phyloP scores from a whole-genome alignment of 1,140 invertebrate genomes.

The Drosophila guanche region DNA sequence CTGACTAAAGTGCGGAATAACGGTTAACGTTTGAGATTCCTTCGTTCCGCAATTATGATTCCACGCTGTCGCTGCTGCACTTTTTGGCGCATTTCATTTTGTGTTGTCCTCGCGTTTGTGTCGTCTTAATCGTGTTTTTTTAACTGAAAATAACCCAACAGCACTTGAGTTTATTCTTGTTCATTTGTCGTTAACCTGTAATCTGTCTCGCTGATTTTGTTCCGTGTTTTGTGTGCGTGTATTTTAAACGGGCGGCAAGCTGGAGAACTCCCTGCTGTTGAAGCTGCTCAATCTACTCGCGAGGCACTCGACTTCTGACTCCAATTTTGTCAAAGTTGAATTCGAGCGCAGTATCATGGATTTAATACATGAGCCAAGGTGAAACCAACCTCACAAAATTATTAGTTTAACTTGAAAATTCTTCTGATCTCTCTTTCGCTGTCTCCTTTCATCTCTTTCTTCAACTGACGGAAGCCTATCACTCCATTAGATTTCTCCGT shows the following conservation, averaged over 20 bases:
- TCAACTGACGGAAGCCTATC: neutral
- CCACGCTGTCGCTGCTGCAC: constrained; percentile 23
- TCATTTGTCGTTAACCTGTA: constrained; percentile 2
- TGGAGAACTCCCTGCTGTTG: constrained; percentile 78
- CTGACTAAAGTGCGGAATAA: constrained; percentile 31
- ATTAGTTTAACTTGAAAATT: neutral
- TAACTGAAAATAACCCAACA: constrained; percentile 20
- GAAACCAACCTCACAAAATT: constrained; percentile 1
- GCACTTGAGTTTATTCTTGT: constrained; percentile 9
- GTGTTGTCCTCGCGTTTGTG: constrained; percentile 63
- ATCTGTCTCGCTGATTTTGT: neutral
- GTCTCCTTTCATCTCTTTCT: too few relatives aligned
- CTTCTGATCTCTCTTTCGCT: neutral
- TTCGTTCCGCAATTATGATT: constrained; percentile 45
- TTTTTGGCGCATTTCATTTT: constrained; percentile 74
- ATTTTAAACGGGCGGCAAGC: constrained; percentile 56
- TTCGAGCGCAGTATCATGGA: constrained; percentile 83
- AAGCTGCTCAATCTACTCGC: constrained; percentile 72
- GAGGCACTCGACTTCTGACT: constrained; percentile 60
- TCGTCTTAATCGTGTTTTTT: constrained; percentile 27
- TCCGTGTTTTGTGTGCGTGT: constrained; percentile 21
- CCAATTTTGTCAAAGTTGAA: constrained; percentile 76
- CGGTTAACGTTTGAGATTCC: constrained; percentile 31
- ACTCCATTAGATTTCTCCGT: neutral
- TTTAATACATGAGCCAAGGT: constrained; percentile 79